Percentiles rank a stretch among this genome's conserved stretches.
These are phyloP conservation scores for Microctenopoma lineatum DNA, from an alignment of 2,797 vertebrate genomes.

Conservation along the genomic window DNA sequence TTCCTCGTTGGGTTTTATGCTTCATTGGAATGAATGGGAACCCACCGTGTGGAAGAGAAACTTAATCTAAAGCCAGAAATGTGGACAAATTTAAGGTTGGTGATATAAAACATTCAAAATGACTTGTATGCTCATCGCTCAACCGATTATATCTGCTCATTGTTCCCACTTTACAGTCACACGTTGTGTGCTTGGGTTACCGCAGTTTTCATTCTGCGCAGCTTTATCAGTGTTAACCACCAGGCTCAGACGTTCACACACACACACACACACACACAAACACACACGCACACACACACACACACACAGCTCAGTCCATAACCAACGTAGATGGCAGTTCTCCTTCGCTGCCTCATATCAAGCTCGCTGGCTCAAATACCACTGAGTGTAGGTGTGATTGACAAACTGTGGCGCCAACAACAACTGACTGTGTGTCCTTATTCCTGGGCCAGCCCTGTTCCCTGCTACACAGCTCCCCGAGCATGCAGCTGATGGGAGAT, in stretches of 20 bases:
- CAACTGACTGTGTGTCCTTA: slow-evolving; percentile 63
- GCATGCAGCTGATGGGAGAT: slow-evolving; percentile 70
- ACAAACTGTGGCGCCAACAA: slow-evolving; percentile 62
- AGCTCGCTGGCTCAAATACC: slow-evolving; percentile 45
- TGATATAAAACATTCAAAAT: slow-evolving; percentile 23
- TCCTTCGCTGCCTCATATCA: slow-evolving; percentile 29
- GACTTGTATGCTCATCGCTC: slow-evolving; percentile 20
- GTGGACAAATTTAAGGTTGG: slow-evolving; percentile 19
- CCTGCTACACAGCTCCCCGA: slow-evolving; percentile 43
- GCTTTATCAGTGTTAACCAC: slow-evolving; percentile 40
- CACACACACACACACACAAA: neutral
- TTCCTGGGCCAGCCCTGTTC: slow-evolving; percentile 35
- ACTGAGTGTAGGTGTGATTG: slow-evolving; percentile 66
- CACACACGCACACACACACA: no score
- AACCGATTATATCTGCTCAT: slow-evolving; percentile 24
- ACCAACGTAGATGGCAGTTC: slow-evolving; percentile 49
- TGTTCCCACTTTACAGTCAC: slow-evolving; percentile 29
- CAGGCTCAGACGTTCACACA: slow-evolving; percentile 32
- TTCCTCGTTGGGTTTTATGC: slow-evolving; percentile 3
- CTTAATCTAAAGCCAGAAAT: slow-evolving; percentile 18
- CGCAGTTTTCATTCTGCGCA: slow-evolving; percentile 19
- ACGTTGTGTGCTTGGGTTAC: slow-evolving; percentile 31
- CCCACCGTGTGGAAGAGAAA: slow-evolving; percentile 5
- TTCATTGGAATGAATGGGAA: neutral
- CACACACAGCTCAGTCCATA: slow-evolving; percentile 39